Evolutionary conservation across 1,140 invertebrate genomes (phyloP), one percentile per base, ranked within the genome.

Genomic region (Drosophila pectinifera): DNA sequence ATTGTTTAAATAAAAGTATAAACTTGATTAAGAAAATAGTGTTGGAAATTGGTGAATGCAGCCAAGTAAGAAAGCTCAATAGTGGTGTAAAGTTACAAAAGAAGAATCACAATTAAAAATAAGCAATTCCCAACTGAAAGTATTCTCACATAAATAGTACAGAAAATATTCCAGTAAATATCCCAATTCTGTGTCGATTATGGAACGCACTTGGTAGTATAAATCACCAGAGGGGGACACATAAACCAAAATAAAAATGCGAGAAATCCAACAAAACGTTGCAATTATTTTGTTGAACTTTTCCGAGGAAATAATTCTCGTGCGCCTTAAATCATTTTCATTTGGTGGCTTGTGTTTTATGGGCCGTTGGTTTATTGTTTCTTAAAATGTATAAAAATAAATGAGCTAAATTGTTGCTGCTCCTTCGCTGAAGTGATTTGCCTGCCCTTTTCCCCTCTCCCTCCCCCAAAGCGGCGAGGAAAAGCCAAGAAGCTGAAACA

Each of bases 331-430:
- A 86, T 86, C 83, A 86, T 86, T 88, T 88, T 83, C 84, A 88
- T 86, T 86, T 89, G 86, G 75, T 83, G 74, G 86, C 83, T 88
- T 82, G 84, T 88, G 76, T 89, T 88, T 88, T 86, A 86, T 89
- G 84, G 84, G 61, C 84, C 84, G 84, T 80, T 88, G 84, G 84
- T 89, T 88, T 89, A 89, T 88, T 88, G 79, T 89, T 88, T 88
- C 80, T 89, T 83, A 89, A 88, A 88, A 88, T 88, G 84, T 86
- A 85, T 85, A 81, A 86, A 85, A 85, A 86, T 81, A 81, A 85
- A 85, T 85, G 82, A 81, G 82, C 82, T 77, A 77, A 75, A 75
- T 75, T 74, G 62, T 76, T 67, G 73, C 73, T 75, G 39, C 63
- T 46, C 43, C 64, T 65, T 64, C 26, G 45, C 20, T 65, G 56